Base-by-base conservation (phyloP, 2,888 invertebrate genomes). In the Xestia rhomboidea region DNA sequence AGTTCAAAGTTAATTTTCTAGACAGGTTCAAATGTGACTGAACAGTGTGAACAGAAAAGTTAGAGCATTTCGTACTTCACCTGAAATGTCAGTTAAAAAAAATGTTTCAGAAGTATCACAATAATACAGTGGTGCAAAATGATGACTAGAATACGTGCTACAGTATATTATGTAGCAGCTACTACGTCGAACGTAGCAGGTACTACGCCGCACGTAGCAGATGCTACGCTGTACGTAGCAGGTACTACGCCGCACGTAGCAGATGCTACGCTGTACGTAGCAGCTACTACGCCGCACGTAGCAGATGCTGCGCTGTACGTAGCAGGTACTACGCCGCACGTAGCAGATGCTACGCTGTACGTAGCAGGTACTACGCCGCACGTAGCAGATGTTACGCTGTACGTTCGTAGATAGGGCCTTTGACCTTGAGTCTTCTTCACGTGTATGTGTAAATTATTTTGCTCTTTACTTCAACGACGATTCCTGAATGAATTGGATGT, bases 11-110 rank as follows among this genome's bases (percentile, higher is more conserved):
- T 18, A 54, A 54, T 41, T 51, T 51, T 38, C 5, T 30, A 68
- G 24, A 51, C 27, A 64, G n/a, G 8, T 49, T 57, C 21, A 71
- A 71, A 79, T 38, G 30, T 46, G n/a, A 41, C 18, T 72, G 34
- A 57, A 66, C 79, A 21, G 57, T 71, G 49, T 79, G n/a, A 72
- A 41, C 21, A 71, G n/a, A 51, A 46, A 51, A 57, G 10, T n/a
- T n/a, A n/a, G n/a, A n/a, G n/a, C n/a, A n/a, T n/a, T n/a, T n/a
- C n/a, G n/a, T n/a, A n/a, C n/a, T n/a, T n/a, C n/a, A n/a, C n/a
- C n/a, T n/a, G n/a, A n/a, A n/a, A n/a, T n/a, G n/a, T n/a, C n/a
- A n/a, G n/a, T n/a, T n/a, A n/a, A n/a, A n/a, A n/a, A n/a, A n/a
- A n/a, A n/a, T n/a, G 2, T n/a, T 3, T 10, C n/a, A 71, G 46